Base-by-base conservation (phyloP, 2,113 vertebrate species). In the Zeus faber region DNA sequence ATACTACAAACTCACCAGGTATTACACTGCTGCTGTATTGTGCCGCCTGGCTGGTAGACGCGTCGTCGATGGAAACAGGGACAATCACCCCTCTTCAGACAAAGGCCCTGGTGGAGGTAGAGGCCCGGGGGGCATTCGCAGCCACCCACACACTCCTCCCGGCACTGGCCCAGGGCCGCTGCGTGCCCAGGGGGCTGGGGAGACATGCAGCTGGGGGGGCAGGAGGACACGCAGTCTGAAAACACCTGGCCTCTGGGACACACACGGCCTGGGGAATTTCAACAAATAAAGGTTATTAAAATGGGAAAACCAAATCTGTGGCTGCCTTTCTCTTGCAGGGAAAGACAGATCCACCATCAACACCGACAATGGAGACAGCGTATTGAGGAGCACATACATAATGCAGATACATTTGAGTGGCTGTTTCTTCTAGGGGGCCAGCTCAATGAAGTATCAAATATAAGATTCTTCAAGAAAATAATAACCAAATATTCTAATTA, bases 191-290 rank as follows among this genome's bases (percentile, higher is more conserved):
- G 64, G 0, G 67, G 47, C 0, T 71, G 85, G 13, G 83, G 87
- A 0, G 88, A 86, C 0, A 43, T 58, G 11, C 96, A 98, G 84
- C 75, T 92, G 37, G 88, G 79, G 0, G 93, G 91, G 59, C 96
- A 96, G 7, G 91, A 87, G 0, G 92, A 95, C 57, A 92, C 59
- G 0, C 95, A 98, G 79, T 96, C 94, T 0, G 90, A 93, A 67
- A 93, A 96, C 2, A 79, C 67, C 79, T 92, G 90, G 1, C 88
- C 92, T 0, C 57, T 40, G 0, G 64, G 72, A 37, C 95, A 97
- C 1, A 39, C 59, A 2, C 82, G 91, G 64, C 85, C 96, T 97
- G 81, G 0, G 5, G 71, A n/a, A n/a, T n/a, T n/a, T n/a, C n/a
- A n/a, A n/a, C n/a, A n/a, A n/a, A n/a, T n/a, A n/a, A n/a, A n/a